Conservation (phyloP, 2,113 vertebrate genomes). For the Pholis gunnellus region DNA sequence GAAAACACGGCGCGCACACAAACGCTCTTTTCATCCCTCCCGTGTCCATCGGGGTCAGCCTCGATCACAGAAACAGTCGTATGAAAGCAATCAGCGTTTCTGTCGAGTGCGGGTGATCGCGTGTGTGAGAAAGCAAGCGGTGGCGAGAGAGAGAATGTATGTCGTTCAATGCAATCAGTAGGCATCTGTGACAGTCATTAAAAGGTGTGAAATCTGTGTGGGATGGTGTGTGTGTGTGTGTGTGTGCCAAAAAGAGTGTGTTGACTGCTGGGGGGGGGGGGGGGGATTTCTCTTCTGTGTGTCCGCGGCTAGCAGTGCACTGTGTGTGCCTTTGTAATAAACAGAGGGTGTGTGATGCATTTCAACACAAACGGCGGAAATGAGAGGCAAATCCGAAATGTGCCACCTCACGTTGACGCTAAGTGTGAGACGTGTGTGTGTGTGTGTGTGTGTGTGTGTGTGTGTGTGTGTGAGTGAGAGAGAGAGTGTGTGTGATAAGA, state of each 20-base stretch:
- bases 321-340: slow-evolving; percentile 36
- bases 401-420: slow-evolving; percentile 39
- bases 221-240: slow-evolving; percentile 31
- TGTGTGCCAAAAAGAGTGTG: slow-evolving; percentile 19
- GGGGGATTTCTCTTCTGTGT: slow-evolving; percentile 24
- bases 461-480: slow-evolving; percentile 32
- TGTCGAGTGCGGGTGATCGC: slow-evolving; percentile 37
- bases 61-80: slow-evolving; percentile 73
- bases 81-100: slow-evolving; percentile 71
- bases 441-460: slow-evolving; percentile 34
- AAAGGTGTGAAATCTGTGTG: slow-evolving; percentile 64
- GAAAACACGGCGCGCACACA: slow-evolving; percentile 44
- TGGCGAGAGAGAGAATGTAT: slow-evolving; percentile 37
- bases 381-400: slow-evolving; percentile 55
- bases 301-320: background rate
- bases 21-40: slow-evolving; percentile 57
- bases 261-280: slow-evolving; percentile 14
- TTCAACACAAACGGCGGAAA: slow-evolving; percentile 58
- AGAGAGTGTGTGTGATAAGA: slow-evolving; percentile 49
- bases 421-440: slow-evolving; percentile 44
- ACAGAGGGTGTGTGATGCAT: slow-evolving; percentile 40
- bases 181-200: slow-evolving; percentile 76
- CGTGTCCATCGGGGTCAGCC: slow-evolving; percentile 61
- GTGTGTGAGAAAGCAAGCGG: background rate
- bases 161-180: slow-evolving; percentile 66